Base-by-base conservation (phyloP, 2,888 invertebrate species). In the Tenthredo amoena region DNA sequence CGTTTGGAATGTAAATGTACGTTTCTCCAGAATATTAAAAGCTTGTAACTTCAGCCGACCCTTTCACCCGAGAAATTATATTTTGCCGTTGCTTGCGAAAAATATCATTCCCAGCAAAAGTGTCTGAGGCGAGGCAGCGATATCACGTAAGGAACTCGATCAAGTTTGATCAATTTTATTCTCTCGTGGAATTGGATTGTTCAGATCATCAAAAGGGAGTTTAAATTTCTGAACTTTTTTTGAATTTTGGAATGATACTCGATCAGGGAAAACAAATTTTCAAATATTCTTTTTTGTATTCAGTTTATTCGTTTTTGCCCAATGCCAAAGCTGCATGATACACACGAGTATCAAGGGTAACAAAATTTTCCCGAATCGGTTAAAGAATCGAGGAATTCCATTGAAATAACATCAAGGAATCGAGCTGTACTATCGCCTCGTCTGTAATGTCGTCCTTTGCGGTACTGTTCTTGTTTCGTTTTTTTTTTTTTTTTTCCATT, bases 1-100 rank as follows among this genome's bases (percentile, higher is more conserved):
- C 50, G 77, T 34, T 50, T 55, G 77, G 77, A 77, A 77, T 77
- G 47, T 55, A 50, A 77, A 77, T 77, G 77, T 50, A 50, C 77
- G 77, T 77, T 50, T 26, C 50, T 34, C 47, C 50, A 50, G 77
- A 50, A 77, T 77, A 77, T 77, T 77, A 77, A 77, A 50, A 77
- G 50, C 50, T 50, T 31, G 55, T 77, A 77, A 77, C 77, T 77
- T 31, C n/a, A 26, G 34, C 43, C 37, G 37, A 50, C 50, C 77
- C 77, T 55, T 50, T 77, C 50, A 15, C 34, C 50, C 50, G 31
- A 77, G 40, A 55, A 50, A 47, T 77, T 55, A 77, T 50, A 55
- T 77, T 77, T 77, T 26, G 31, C 55, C 34, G 26, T 55, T 31
- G 50, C 34, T 77, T 77, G 55, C 55, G n/a, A 47, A 55, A 55